Conservation (phyloP, 92 coral and sea anemone species). For the Chrysogorgia sp. region DNA sequence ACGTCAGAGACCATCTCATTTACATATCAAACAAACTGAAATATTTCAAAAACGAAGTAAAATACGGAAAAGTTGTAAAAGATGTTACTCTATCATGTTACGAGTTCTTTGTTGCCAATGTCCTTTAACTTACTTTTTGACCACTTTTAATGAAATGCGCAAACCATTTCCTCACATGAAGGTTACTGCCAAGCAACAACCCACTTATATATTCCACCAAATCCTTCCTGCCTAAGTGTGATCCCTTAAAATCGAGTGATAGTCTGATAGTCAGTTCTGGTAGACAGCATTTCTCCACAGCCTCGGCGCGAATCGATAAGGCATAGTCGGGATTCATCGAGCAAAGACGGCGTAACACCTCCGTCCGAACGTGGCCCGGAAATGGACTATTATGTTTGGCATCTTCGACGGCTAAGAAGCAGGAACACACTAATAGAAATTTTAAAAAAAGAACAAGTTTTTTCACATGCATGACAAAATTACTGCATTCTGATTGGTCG, state of each 20-base stretch:
- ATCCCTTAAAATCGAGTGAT: constrained; percentile 74
- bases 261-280: constrained; percentile 96
- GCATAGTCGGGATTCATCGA: constrained; percentile 92
- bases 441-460: not conserved
- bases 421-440: constrained; percentile 62
- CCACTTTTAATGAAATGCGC: constrained; percentile 91
- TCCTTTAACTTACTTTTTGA: constrained; percentile 71
- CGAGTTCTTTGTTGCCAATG: too few species aligned
- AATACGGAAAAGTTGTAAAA: too few species aligned
- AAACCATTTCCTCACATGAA: constrained; percentile 86
- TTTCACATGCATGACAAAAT: not conserved
- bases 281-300: constrained; percentile 78
- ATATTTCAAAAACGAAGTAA: too few species aligned
- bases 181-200: constrained; percentile 77
- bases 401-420: constrained; percentile 76
- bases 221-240: constrained; percentile 55
- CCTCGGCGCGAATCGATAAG: constrained; percentile 75
- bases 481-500: not conserved
- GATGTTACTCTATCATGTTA: too few species aligned
- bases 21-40: too few species aligned
- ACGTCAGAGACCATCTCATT: too few species aligned
- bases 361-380: constrained; percentile 80
- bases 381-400: constrained; percentile 78
- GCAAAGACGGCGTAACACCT: constrained; percentile 82
- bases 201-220: constrained; percentile 91